These are phyloP conservation scores for Pangasianodon gigas DNA, from an alignment of 2,113 vertebrate species.

Conservation along the genomic window DNA sequence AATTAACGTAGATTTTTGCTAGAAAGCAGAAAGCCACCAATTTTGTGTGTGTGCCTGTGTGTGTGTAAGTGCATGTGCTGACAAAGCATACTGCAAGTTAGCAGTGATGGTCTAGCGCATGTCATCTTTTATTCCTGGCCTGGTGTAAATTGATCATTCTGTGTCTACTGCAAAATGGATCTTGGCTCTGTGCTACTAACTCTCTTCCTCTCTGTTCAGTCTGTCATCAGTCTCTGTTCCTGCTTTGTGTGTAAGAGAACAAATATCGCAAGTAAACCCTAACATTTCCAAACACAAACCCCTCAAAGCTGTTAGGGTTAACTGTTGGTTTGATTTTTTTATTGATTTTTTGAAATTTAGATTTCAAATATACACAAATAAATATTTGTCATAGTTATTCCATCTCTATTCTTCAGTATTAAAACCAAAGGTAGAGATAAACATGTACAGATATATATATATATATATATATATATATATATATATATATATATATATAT, in stretches of 20 bases:
- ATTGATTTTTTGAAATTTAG: neutral
- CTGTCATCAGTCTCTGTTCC: slow-evolving; percentile 18
- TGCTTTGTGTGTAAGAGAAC: neutral
- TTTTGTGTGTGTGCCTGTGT: slow-evolving; percentile 32
- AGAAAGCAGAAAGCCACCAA: neutral
- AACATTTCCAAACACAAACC: neutral
- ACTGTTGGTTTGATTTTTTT: neutral
- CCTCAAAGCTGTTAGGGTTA: neutral
- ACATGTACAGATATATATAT: neutral
- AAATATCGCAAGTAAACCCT: slow-evolving; percentile 9
- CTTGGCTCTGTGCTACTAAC: slow-evolving; percentile 60
- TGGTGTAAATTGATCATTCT: slow-evolving; percentile 78
- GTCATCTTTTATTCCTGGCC: slow-evolving; percentile 75
- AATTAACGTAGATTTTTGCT: neutral
- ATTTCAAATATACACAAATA: neutral
- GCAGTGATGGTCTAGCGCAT: slow-evolving; percentile 64
- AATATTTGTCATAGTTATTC: neutral
- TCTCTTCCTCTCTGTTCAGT: slow-evolving; percentile 44
- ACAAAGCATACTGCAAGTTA: slow-evolving; percentile 60
- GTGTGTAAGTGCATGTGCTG: slow-evolving; percentile 59
- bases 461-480: no score
- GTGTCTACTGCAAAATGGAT: slow-evolving; percentile 67
- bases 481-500: no score
- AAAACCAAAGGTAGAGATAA: neutral
- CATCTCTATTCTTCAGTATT: neutral